Evolutionary conservation across 1,140 invertebrate genomes (phyloP).

Genomic region (Trichoplusia ni): DNA sequence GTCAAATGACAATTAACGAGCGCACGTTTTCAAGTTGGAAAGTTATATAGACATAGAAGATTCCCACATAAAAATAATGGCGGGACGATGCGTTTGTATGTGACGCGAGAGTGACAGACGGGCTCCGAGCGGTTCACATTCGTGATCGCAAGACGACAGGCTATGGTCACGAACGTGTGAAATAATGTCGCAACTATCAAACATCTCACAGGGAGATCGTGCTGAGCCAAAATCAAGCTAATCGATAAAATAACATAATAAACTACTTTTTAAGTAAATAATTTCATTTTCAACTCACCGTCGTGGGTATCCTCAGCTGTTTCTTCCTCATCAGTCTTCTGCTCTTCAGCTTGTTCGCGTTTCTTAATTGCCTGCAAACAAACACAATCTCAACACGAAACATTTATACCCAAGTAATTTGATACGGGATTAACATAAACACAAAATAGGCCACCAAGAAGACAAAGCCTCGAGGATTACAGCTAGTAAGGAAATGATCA

Average conservation of each 20-base stretch:
- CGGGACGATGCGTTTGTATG: slow-evolving; percentile 38
- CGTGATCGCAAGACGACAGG: slow-evolving; percentile 61
- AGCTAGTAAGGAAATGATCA: slow-evolving; percentile 31
- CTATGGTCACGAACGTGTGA: slow-evolving; percentile 65
- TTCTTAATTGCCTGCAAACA: slow-evolving; percentile 76
- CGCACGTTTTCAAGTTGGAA: slow-evolving; percentile 25
- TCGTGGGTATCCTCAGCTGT: slow-evolving; percentile 62
- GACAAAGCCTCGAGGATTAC: slow-evolving; percentile 17
- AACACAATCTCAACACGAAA: slow-evolving; percentile 24
- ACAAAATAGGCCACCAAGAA: slow-evolving; percentile 16
- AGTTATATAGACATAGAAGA: slow-evolving; percentile 33
- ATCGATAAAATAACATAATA: slow-evolving; percentile 10
- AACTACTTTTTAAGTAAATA: not conserved
- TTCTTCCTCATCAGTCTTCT: slow-evolving; percentile 72
- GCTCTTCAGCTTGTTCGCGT: slow-evolving; percentile 66
- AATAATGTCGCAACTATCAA: slow-evolving; percentile 62
- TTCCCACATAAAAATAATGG: slow-evolving; percentile 46
- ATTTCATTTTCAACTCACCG: slow-evolving; percentile 56
- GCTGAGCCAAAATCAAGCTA: slow-evolving; percentile 24
- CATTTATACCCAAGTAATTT: not conserved
- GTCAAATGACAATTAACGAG: slow-evolving; percentile 24
- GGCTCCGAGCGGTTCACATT: slow-evolving; percentile 41
- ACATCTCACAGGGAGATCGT: slow-evolving; percentile 57
- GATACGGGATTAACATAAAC: not conserved
- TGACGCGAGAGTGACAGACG: slow-evolving; percentile 46